phyloP scores from a whole-genome alignment of 2,113 vertebrate genomes.

The Sphyrna mokarran region DNA sequence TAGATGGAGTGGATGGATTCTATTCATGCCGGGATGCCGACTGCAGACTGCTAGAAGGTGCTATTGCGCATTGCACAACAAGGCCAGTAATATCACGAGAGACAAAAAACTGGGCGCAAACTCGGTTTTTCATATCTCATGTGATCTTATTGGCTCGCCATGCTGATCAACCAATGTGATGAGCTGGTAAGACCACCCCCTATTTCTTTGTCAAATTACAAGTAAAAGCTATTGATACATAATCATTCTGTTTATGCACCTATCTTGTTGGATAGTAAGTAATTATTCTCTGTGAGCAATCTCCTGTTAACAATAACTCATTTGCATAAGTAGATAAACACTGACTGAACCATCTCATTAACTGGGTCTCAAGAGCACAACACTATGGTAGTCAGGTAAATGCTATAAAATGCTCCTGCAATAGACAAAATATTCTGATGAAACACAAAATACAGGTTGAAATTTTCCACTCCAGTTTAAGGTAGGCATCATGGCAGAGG shows the following conservation, averaged over 20 bases:
- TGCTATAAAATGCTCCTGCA: not conserved
- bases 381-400: not conserved
- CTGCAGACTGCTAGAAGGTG: too few species aligned
- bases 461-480: too few species aligned
- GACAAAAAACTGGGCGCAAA: too few species aligned
- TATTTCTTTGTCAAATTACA: not conserved
- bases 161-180: too few species aligned
- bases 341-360: not conserved
- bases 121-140: too few species aligned
- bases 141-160: too few species aligned
- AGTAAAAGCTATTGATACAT: not conserved
- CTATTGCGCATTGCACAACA: too few species aligned
- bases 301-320: not conserved
- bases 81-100: too few species aligned
- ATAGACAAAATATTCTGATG: not conserved
- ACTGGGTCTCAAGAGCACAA: not conserved
- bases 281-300: not conserved
- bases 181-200: too few species aligned
- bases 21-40: too few species aligned
- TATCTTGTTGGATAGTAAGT: not conserved
- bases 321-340: not conserved
- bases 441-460: not conserved
- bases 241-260: not conserved
- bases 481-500: too few species aligned
- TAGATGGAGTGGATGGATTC: too few species aligned